Evolutionary conservation across 1,140 invertebrate genomes (phyloP).

Genomic region (Cherax destructor): DNA sequence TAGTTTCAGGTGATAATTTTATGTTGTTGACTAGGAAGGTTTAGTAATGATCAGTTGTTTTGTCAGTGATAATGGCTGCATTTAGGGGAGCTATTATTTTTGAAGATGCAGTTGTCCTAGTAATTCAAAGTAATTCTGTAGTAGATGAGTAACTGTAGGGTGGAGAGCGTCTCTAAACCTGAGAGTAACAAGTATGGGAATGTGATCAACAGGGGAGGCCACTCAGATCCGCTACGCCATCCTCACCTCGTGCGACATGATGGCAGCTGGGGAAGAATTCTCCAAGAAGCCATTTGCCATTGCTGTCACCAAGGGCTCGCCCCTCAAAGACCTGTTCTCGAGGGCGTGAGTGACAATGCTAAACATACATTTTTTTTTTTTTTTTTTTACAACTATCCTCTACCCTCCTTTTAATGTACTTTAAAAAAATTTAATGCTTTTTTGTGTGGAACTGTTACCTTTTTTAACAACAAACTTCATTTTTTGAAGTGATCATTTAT

Average conservation of each 20-base stretch:
- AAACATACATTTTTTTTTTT: background rate
- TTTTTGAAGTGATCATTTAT: too few species aligned
- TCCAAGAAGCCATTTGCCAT: conserved; percentile 96
- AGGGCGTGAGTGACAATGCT: conserved; percentile 56
- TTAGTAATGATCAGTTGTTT: too few species aligned
- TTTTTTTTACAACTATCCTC: background rate
- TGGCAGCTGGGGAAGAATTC: conserved; percentile 94
- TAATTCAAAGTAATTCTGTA: too few species aligned
- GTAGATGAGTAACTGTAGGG: background rate
- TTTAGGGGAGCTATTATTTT: too few species aligned
- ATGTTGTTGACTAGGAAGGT: too few species aligned
- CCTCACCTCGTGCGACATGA: conserved; percentile 92
- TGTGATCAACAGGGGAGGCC: conserved; percentile 83
- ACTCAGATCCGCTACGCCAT: conserved; percentile 91
- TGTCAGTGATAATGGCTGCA: too few species aligned
- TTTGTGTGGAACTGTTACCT: too few species aligned
- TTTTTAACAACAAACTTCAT: too few species aligned
- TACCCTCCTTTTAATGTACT: background rate
- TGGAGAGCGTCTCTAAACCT: too few species aligned
- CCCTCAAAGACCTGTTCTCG: conserved; percentile 78
- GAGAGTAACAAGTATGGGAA: background rate
- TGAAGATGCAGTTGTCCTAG: too few species aligned
- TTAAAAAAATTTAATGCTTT: too few species aligned
- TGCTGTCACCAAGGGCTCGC: conserved; percentile 95
- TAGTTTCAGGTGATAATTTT: too few species aligned